Evolutionary conservation across 1,140 invertebrate species (phyloP), one percentile per base, ranked within the genome.

Genomic region (Scaptomyza hsui): DNA sequence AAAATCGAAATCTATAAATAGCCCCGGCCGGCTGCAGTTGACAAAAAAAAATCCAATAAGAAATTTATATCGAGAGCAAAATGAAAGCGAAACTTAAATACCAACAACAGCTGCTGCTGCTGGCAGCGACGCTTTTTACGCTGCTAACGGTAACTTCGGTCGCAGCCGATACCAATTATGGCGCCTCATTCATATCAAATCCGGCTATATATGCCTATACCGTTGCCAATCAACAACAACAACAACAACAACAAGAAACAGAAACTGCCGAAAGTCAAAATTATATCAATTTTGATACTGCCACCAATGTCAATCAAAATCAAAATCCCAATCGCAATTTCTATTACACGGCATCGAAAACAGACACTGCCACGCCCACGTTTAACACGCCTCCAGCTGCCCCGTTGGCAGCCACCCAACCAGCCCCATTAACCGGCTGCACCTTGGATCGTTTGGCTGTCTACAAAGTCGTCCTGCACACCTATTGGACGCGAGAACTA

Each of bases 401-500:
- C 2, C 24, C 49, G 15, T 16, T 62, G 21, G 49, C 75, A 0
- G 79, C 78, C 49, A 88, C 82, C 13, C 82, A 88, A 62, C 88
- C 83, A 3, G 76, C 85, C 19, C 86, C 89, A 0, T 63, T 73
- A 4, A 91, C 77, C 29, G 90, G 86, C 52, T 91, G 90, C 74
- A 92, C 93, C 26, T 92, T 94, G 61, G 94, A 95, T 83, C 94
- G 95, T 68, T 90, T 98, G 90, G 96, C 95, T 44, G 94, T 96
- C 67, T 98, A 98, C 91, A 94, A 95, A 89, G 95, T 98, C 90
- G 95, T 96, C 24, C 91, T 98, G 83, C 95, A 96, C 89, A 97
- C 96, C 35, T 96, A 96, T 89, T 98, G 97, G 97, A 96, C 96
- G n/a, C 93, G 95, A 55, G 94, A 96, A 70, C 94, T 95, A 79